Evolutionary conservation across 1,140 invertebrate species (phyloP), one percentile per base, ranked within the genome.

Genomic region (Drosophila varians): DNA sequence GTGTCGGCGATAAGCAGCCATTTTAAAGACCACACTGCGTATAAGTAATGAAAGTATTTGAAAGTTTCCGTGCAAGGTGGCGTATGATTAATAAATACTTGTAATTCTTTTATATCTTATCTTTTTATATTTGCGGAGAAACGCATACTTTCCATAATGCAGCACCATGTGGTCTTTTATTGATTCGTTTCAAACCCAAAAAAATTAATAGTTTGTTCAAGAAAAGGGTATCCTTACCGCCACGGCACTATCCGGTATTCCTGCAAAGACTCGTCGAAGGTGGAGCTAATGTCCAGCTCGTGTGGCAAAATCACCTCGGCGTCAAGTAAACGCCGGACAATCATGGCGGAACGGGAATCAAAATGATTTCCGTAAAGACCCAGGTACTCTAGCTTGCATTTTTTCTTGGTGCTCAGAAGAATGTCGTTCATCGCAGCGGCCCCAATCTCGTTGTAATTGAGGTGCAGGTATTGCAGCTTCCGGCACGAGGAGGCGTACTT

Each of bases 181-280:
- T 40, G 5, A 21, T 7, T 8, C 11, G 26, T 9, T 26, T 19
- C 4, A 11, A 42, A 31, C 6, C 23, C 9, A 9, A 68, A 28
- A 2, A 1, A 18, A 18, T 9, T n/a, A 36, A 2, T 9, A 21
- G 3, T 1, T 2, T 16, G 3, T 7, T 4, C 14, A 1, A 26
- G 25, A 6, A 7, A 14, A 1, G 3, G n/a, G 12, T 16, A 38
- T 16, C 12, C 8, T 40, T 64, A 84, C 1, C 65, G 47, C 74
- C 70, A 88, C 0, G 88, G 88, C 28, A 90, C 56, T 9, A 90
- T 28, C 5, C 89, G 69, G 57, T 74, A 90, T 0, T 77, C 47
- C 8, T 61, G 14, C 4, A 57, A 7, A 0, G 9, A 49, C 34
- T 89, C 71, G 49, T 90, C 89, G 31, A 53, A 84, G 4, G 66